Evolutionary conservation across 2,113 vertebrate genomes (phyloP).

Genomic region (Alligator mississippiensis): DNA sequence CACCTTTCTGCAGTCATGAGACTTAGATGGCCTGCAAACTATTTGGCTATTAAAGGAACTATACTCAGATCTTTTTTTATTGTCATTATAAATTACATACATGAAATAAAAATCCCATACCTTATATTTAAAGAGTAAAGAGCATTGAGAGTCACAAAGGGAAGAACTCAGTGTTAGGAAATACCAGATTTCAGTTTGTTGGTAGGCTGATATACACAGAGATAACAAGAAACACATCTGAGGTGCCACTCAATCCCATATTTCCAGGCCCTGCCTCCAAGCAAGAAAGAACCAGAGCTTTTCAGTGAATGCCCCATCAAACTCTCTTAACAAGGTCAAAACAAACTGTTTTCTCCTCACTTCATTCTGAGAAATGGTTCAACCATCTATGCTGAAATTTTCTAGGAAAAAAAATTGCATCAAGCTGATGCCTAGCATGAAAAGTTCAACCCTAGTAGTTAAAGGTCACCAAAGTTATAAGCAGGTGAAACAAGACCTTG

Average conservation of each 20-base stretch:
- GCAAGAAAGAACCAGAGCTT: background rate
- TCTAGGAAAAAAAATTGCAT: background rate
- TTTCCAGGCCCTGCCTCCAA: background rate
- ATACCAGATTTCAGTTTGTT: background rate
- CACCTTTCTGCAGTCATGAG: slow-evolving; percentile 23
- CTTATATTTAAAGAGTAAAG: background rate
- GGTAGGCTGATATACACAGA: background rate
- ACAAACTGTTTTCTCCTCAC: background rate
- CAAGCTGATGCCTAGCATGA: too few relatives aligned
- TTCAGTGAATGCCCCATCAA: background rate
- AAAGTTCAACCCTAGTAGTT: background rate
- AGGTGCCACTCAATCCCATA: fast-evolving
- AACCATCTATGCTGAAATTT: background rate
- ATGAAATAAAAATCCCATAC: slow-evolving; percentile 1
- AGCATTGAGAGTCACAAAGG: background rate
- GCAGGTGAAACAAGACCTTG: background rate
- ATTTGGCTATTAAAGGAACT: slow-evolving; percentile 28
- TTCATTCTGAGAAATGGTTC: background rate
- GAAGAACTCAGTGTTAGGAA: background rate
- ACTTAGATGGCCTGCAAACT: slow-evolving; percentile 16
- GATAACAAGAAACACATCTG: background rate
- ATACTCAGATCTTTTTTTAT: slow-evolving; percentile 49
- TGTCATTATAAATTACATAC: background rate
- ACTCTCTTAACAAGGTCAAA: background rate
- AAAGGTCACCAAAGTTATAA: background rate